These are phyloP conservation scores for Scatophagus argus DNA, from an alignment of 2,113 vertebrate genomes.

Conservation along the genomic window DNA sequence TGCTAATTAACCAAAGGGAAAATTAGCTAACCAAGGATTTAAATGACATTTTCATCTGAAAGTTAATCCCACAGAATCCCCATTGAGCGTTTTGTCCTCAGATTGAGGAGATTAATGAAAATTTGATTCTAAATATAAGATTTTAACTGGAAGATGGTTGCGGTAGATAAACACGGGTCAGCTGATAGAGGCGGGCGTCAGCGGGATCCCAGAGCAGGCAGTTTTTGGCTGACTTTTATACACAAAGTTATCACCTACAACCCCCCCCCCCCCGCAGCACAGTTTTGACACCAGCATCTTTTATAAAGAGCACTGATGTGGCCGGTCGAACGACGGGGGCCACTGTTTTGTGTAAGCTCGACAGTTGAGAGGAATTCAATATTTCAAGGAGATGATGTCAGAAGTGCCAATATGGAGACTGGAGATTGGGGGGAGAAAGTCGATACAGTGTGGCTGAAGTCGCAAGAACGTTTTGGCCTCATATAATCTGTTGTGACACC, in stretches of 20 bases:
- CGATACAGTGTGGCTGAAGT: conserved; percentile 79
- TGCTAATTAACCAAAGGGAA: conserved; percentile 91
- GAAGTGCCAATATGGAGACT: conserved; percentile 81
- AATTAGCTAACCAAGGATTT: conserved; percentile 85
- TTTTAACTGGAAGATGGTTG: conserved; percentile 45
- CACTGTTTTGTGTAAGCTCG: conserved; percentile 72
- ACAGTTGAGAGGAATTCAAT: conserved; percentile 83
- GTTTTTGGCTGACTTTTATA: conserved; percentile 23
- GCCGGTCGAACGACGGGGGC: conserved; percentile 56
- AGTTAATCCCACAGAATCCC: conserved; percentile 73
- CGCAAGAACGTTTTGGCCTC: conserved; percentile 73
- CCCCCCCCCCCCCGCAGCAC: conserved; percentile 15
- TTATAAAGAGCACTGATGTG: conserved; percentile 74
- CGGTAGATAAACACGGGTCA: conserved; percentile 40
- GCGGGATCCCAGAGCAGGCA: background rate
- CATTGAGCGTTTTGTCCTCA: conserved; percentile 51
- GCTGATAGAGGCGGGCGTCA: conserved; percentile 20
- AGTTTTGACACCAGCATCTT: conserved; percentile 69
- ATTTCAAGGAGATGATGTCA: conserved; percentile 86
- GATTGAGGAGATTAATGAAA: conserved; percentile 69
- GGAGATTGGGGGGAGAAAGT: conserved; percentile 76
- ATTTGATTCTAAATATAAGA: conserved; percentile 62
- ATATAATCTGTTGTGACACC: conserved; percentile 83
- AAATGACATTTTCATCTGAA: conserved; percentile 81
- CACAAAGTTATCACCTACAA: conserved; percentile 45